Conservation (phyloP, 2,888 invertebrate species). For the Volucella zonaria region DNA sequence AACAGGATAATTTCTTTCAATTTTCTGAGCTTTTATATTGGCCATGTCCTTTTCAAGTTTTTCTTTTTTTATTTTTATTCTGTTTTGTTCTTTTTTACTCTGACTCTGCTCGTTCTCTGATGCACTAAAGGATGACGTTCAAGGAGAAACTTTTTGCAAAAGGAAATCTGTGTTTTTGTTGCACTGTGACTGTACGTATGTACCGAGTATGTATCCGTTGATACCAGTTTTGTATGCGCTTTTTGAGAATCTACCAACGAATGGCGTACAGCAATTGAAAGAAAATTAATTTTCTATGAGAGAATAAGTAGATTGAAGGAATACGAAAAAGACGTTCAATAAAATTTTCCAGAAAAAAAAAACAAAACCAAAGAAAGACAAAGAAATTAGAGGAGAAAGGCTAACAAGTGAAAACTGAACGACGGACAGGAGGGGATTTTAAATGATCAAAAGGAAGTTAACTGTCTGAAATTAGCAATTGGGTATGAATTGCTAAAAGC, state of each 20-base stretch:
- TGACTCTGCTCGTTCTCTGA: too few species aligned
- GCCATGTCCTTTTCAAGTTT: slow-evolving; percentile 32
- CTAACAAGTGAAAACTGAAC: too few species aligned
- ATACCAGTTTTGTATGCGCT: slow-evolving; percentile 52
- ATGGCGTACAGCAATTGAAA: slow-evolving; percentile 58
- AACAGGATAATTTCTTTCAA: slow-evolving; percentile 67
- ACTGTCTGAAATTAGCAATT: slow-evolving; percentile 66
- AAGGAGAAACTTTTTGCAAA: slow-evolving; percentile 49
- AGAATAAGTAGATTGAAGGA: slow-evolving; percentile 56
- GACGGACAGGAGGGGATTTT: neutral
- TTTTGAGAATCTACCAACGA: slow-evolving; percentile 50
- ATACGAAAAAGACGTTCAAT: slow-evolving; percentile 33
- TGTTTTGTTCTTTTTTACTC: too few species aligned
- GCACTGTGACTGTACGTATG: neutral
- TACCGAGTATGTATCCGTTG: slow-evolving; percentile 5
- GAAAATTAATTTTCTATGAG: slow-evolving; percentile 67
- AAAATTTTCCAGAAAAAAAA: slow-evolving; percentile 30
- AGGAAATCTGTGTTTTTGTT: slow-evolving; percentile 37
- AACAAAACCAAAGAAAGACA: slow-evolving; percentile 16
- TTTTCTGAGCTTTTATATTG: slow-evolving; percentile 39
- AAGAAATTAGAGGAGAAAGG: too few species aligned
- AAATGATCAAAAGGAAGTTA: slow-evolving; percentile 58
- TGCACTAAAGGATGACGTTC: slow-evolving; percentile 37
- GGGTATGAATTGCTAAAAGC: slow-evolving; percentile 54
- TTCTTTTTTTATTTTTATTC: slow-evolving; percentile 35